Conservation (phyloP, 37 sponge, comb jelly and placozoan genomes). For the Amphimedon queenslandica region DNA sequence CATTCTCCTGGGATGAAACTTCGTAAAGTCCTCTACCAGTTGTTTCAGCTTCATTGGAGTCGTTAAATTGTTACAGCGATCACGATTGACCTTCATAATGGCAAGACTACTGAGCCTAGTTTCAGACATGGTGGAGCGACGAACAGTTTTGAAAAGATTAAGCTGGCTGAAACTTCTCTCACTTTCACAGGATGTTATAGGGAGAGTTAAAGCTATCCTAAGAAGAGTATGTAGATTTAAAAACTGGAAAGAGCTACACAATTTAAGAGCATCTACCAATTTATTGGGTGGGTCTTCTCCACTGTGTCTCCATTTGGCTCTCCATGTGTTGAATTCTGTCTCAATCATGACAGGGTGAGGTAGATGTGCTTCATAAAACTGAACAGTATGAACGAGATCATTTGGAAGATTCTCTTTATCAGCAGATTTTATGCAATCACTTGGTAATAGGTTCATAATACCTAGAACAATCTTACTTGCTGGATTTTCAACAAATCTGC, state of each 20-base stretch:
- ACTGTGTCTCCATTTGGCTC: slow-evolving; percentile 3
- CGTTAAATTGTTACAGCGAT: no score
- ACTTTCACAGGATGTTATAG: slow-evolving; percentile 16
- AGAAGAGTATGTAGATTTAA: slow-evolving; percentile 18
- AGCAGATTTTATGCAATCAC: slow-evolving; percentile 29
- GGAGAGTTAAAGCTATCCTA: slow-evolving; percentile 11
- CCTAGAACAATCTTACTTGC: slow-evolving; percentile 7
- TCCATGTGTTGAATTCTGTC: slow-evolving; percentile 28
- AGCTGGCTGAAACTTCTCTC: slow-evolving; percentile 32
- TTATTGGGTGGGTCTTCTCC: slow-evolving; percentile 9
- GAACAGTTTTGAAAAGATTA: slow-evolving; percentile 29
- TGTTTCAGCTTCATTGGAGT: no score
- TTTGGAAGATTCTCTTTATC: slow-evolving; percentile 39
- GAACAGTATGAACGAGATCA: slow-evolving; percentile 2
- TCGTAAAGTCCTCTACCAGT: no score
- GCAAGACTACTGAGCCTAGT: no score
- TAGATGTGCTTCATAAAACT: slow-evolving; percentile 5
- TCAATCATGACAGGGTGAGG: slow-evolving; percentile 17
- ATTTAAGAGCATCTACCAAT: slow-evolving; percentile 18
- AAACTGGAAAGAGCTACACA: slow-evolving; percentile 4
- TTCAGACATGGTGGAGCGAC: slow-evolving; percentile 24
- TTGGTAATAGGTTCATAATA: slow-evolving; percentile 36
- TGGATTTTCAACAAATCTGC: slow-evolving; percentile 17
- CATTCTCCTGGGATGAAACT: no score
- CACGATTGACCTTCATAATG: no score